These are phyloP conservation scores for Gymnocypris eckloni DNA, from an alignment of 2,797 vertebrate species.

Conservation along the genomic window DNA sequence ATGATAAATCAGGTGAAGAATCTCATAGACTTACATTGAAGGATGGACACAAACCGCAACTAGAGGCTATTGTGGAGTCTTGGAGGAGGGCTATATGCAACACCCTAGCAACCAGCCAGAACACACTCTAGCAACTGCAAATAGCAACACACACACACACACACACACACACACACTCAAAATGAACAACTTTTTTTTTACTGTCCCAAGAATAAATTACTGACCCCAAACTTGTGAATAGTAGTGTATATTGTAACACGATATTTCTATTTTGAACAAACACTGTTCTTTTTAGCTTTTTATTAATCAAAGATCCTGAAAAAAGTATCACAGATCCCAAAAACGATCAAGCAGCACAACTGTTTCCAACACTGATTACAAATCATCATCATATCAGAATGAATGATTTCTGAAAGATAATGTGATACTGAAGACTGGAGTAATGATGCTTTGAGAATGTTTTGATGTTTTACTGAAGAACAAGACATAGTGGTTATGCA, in stretches of 20 bases:
- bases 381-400: neutral
- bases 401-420: neutral
- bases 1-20: constrained; percentile 11
- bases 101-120: neutral
- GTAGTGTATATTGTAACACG: no score
- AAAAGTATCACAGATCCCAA: neutral
- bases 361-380: neutral
- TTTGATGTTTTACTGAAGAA: neutral
- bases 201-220: no score
- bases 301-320: neutral
- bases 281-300: no score
- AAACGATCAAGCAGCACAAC: no score
- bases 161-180: no score
- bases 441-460: neutral
- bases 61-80: neutral
- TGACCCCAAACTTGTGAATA: no score
- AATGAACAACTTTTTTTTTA: no score
- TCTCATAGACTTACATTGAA: neutral
- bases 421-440: neutral
- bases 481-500: neutral
- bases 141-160: no score
- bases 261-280: no score
- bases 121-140: neutral
- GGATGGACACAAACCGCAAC: neutral
- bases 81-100: neutral